Base-by-base conservation (phyloP, 2,888 invertebrate species). In the Sesia apiformis region DNA sequence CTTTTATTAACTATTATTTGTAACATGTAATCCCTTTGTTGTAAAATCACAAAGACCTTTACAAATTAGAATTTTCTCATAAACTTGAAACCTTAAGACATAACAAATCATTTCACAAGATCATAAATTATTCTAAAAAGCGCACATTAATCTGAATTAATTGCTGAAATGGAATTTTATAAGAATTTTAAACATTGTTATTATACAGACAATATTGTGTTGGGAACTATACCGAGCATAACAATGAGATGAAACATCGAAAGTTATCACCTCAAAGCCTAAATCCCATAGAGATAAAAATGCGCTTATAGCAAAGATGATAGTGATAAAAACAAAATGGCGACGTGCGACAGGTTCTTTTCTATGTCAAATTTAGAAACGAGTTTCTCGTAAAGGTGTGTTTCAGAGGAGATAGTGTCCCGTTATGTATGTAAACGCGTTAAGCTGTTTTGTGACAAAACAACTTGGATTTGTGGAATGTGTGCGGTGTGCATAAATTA, bases 281-380 rank as follows among this genome's bases (percentile, higher is more conserved):
- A 65, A 76, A 76, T 80, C 78, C 67, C 77, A 76, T 72, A 69
- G 69, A 71, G 73, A 77, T 75, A 72, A 71, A 70, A 49, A 54
- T 53, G 51, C 55, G 52, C 58, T 42, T 62, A 52, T 61, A 59
- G 55, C 63, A 70, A 68, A 68, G 72, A 74, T 68, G 64, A 60
- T 56, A 52, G 55, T 54, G 70, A 74, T 68, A 68, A 62, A 55
- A 59, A 55, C 57, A 57, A 75, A 63, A 71, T 70, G 70, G 59
- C 53, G 58, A 66, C 69, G 75, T 77, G 81, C 66, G 78, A 66
- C 78, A 72, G 71, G 73, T 78, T 76, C 53, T 66, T 76, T 76
- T 81, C 76, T 76, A 73, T 81, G 78, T 77, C 78, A 79, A 67
- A 63, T 71, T 72, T 74, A 70, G 62, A 72, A 81, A 78, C 76